A percentile compares a stretch with the other conserved stretches of the same genome.
Conservation (phyloP, 2,888 invertebrate species). For the Amphipyra tragopoginis region DNA sequence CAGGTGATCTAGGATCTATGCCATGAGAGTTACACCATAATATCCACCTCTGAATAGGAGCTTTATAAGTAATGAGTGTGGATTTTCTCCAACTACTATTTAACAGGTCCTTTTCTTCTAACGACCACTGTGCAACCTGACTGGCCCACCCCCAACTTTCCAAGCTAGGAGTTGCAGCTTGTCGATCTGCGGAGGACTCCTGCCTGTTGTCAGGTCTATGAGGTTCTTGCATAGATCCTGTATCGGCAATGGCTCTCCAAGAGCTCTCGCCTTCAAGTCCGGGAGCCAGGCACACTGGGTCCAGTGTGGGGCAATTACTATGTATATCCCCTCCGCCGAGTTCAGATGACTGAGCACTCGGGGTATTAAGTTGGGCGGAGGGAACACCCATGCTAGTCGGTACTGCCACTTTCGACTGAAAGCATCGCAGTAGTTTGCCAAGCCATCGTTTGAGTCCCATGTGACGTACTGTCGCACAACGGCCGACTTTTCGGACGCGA, state of each 20-base stretch:
- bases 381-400: conserved; percentile 5
- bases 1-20: not conserved
- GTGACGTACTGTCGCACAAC: conserved; percentile 7
- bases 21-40: not conserved
- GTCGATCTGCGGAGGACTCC: conserved; percentile 7
- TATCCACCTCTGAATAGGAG: not conserved
- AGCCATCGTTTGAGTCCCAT: conserved; percentile 5
- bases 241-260: not conserved
- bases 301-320: conserved; percentile 14
- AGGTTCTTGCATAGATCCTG: not conserved
- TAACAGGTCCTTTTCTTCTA: conserved; percentile 34
- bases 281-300: conserved; percentile 8
- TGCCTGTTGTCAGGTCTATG: conserved; percentile 6
- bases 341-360: conserved; percentile 7
- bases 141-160: conserved; percentile 53
- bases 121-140: conserved; percentile 32
- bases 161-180: conserved; percentile 40
- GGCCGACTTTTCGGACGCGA: conserved; percentile 1
- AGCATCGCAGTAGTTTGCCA: conserved; percentile 5
- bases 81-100: conserved; percentile 42
- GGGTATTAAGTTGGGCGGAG: conserved; percentile 15
- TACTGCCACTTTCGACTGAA: conserved; percentile 13
- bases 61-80: not conserved
- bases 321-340: conserved; percentile 4
- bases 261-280: not conserved